These are phyloP conservation scores for Scaeva pyrastri DNA, from an alignment of 2,888 invertebrate species.

Conservation along the genomic window DNA sequence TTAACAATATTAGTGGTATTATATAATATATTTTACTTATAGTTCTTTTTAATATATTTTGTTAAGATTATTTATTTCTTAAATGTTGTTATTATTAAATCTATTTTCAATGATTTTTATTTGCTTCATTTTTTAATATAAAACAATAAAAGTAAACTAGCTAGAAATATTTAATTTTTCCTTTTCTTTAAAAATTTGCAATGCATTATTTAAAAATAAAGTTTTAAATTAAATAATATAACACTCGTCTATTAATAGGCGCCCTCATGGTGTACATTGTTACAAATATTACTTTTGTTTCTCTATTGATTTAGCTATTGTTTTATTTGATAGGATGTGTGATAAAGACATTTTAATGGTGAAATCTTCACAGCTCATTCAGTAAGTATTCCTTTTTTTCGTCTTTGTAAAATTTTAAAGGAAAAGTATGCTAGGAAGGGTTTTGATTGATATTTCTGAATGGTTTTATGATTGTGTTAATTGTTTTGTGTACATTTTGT, in stretches of 20 bases:
- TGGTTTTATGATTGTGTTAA: constrained; percentile 38
- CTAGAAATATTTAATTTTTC: constrained; percentile 64
- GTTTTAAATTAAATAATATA: constrained; percentile 38
- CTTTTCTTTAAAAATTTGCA: constrained; percentile 35
- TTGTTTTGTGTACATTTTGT: constrained; percentile 51
- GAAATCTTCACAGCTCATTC: constrained; percentile 73
- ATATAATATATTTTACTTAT: constrained; percentile 58
- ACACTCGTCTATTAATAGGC: constrained; percentile 46
- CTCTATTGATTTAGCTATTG: constrained; percentile 55
- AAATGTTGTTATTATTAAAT: constrained; percentile 6
- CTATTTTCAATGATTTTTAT: constrained; percentile 34
- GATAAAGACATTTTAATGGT: constrained; percentile 46
- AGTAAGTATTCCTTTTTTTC: constrained; percentile 32
- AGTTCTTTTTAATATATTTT: constrained; percentile 53
- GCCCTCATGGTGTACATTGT: constrained; percentile 37
- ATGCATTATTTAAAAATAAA: constrained; percentile 48
- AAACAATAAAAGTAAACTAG: constrained; percentile 74
- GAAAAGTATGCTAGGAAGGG: constrained; percentile 33
- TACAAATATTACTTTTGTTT: neutral
- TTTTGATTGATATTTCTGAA: constrained; percentile 44
- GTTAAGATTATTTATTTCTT: constrained; percentile 48
- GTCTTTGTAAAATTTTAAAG: constrained; percentile 28
- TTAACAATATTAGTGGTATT: constrained; percentile 68
- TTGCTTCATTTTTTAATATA: constrained; percentile 60
- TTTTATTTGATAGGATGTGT: constrained; percentile 61